phyloP scores from a whole-genome alignment of 2,797 vertebrate genomes.

The Melanotaenia boesemani region DNA sequence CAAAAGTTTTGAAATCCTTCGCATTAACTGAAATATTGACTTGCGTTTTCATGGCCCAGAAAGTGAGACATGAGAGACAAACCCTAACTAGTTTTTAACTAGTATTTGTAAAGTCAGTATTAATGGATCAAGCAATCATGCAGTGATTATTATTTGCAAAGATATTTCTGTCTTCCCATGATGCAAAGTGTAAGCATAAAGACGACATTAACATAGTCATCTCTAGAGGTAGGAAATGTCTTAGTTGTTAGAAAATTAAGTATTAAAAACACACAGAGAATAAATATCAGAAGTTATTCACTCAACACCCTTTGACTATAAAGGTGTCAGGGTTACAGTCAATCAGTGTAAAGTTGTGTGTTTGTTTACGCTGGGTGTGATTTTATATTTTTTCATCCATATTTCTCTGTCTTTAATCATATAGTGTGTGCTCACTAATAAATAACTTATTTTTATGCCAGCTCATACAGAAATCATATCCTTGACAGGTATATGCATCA shows the following conservation, averaged over 20 bases:
- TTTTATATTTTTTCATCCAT: neutral
- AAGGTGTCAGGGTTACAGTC: conserved; percentile 12
- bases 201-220: too few relatives aligned
- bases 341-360: neutral
- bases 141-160: neutral
- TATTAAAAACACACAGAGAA: conserved; percentile 15
- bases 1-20: too few relatives aligned
- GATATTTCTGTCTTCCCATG: neutral
- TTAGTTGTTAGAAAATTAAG: conserved; percentile 4
- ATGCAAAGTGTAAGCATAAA: neutral
- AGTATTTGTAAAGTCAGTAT: neutral
- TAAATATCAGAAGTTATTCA: conserved; percentile 11
- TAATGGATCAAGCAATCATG: neutral
- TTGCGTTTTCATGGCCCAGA: too few relatives aligned
- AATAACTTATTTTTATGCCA: conserved; percentile 4
- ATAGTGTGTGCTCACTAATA: conserved; percentile 7
- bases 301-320: conserved; percentile 22
- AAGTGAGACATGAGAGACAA: neutral
- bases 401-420: conserved; percentile 36
- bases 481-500: too few relatives aligned
- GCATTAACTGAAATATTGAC: too few relatives aligned
- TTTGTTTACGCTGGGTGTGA: neutral
- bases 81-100: neutral
- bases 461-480: neutral
- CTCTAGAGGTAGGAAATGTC: neutral